phyloP scores from a whole-genome alignment of 2,113 vertebrate species.

The Cochlearius cochlearius region DNA sequence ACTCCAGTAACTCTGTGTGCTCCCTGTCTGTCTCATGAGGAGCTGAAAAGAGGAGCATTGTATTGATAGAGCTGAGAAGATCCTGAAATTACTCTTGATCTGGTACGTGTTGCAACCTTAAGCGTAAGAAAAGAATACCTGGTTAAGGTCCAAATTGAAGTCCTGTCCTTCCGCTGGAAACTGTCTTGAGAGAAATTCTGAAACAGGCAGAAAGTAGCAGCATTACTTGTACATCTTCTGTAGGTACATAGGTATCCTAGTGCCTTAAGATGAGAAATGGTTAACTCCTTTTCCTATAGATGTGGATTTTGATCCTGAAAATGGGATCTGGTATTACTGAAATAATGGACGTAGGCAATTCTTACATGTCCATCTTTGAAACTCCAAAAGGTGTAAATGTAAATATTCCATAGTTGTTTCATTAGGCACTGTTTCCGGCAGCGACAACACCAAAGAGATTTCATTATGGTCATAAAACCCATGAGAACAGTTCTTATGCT shows the following conservation, averaged over 20 bases:
- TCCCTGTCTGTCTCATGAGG: neutral
- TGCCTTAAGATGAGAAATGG: neutral
- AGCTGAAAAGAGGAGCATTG: neutral
- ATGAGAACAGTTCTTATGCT: neutral
- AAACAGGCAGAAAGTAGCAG: neutral
- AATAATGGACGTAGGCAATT: neutral
- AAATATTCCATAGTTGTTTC: neutral
- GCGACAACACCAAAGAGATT: neutral
- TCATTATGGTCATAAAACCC: neutral
- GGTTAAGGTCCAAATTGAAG: neutral
- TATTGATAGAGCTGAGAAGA: neutral
- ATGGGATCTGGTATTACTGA: neutral
- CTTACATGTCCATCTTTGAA: neutral
- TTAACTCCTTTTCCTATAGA: neutral
- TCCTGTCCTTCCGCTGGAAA: neutral
- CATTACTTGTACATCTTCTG: neutral
- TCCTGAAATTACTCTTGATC: neutral
- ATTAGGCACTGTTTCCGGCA: neutral
- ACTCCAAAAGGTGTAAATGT: neutral
- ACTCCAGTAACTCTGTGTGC: fast-evolving
- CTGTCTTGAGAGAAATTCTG: neutral
- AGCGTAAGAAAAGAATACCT: neutral
- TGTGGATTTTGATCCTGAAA: neutral
- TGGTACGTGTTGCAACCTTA: neutral
- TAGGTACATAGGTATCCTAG: fast-evolving